phyloP scores from a whole-genome alignment of 2,888 invertebrate species.

The Heliconius charithonia region DNA sequence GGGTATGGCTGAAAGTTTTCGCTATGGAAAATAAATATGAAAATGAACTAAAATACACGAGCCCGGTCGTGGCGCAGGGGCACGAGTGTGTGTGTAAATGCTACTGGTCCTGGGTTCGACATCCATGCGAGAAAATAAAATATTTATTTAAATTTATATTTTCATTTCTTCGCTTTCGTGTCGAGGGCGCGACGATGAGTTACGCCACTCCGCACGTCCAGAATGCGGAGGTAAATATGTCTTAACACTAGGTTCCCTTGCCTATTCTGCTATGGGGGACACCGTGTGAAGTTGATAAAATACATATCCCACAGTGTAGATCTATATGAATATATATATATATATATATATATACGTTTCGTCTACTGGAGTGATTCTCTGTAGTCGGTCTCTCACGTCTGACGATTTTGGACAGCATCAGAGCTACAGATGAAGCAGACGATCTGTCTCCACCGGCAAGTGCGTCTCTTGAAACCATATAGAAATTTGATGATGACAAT shows the following conservation, averaged over 20 bases:
- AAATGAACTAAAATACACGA: background rate
- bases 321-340: too few species aligned
- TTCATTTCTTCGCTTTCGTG: background rate
- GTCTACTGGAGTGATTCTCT: too few species aligned
- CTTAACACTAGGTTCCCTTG: background rate
- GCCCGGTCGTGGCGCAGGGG: background rate
- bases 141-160: background rate
- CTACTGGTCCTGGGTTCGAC: background rate
- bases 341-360: too few species aligned
- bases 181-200: background rate
- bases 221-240: background rate
- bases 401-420: too few species aligned
- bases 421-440: too few species aligned
- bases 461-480: too few species aligned
- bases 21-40: background rate
- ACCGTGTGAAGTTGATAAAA: background rate
- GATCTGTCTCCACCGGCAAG: too few species aligned
- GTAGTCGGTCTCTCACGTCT: too few species aligned
- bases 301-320: too few species aligned
- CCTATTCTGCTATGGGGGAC: background rate
- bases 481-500: too few species aligned
- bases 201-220: background rate
- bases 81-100: background rate
- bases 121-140: background rate
- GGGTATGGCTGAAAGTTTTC: background rate